phyloP scores from a whole-genome alignment of 2,888 invertebrate species.

The Imbricaverruca yamaguchii region DNA sequence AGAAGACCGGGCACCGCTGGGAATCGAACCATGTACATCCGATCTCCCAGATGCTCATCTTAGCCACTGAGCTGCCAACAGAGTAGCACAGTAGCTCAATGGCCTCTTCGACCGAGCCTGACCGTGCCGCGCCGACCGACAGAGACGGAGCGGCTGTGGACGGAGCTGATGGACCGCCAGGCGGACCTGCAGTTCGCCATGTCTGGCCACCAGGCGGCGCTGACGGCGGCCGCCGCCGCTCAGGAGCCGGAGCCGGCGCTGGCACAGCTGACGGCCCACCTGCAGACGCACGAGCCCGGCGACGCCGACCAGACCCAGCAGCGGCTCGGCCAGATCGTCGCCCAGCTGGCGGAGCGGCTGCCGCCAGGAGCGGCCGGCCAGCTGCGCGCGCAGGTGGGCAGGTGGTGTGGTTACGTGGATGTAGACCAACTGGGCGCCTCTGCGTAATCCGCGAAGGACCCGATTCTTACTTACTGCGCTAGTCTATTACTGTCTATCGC shows the following conservation, averaged over 20 bases:
- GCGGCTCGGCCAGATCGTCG: neutral
- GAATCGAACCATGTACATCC: too few species aligned
- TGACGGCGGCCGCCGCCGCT: neutral
- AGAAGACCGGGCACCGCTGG: too few species aligned
- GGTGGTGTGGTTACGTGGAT: too few species aligned
- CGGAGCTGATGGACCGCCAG: slow-evolving; percentile 10
- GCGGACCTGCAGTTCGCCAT: slow-evolving; percentile 8
- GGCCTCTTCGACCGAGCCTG: too few species aligned
- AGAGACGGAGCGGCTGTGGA: slow-evolving; percentile 10
- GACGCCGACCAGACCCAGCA: neutral
- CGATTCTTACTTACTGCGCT: too few species aligned
- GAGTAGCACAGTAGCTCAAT: too few species aligned
- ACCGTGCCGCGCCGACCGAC: neutral
- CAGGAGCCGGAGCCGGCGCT: slow-evolving; percentile 1
- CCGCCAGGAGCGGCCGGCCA: neutral
- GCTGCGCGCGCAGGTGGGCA: neutral
- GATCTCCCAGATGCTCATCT: too few species aligned
- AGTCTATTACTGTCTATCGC: too few species aligned
- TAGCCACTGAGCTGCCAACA: too few species aligned
- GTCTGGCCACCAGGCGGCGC: neutral
- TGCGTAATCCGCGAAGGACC: too few species aligned
- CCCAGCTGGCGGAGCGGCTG: neutral
- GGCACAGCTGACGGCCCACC: neutral
- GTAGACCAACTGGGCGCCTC: too few species aligned
- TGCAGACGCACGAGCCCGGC: neutral